These are phyloP conservation scores for Drosophila athabasca DNA, from an alignment of 1,140 invertebrate genomes.

Conservation along the genomic window DNA sequence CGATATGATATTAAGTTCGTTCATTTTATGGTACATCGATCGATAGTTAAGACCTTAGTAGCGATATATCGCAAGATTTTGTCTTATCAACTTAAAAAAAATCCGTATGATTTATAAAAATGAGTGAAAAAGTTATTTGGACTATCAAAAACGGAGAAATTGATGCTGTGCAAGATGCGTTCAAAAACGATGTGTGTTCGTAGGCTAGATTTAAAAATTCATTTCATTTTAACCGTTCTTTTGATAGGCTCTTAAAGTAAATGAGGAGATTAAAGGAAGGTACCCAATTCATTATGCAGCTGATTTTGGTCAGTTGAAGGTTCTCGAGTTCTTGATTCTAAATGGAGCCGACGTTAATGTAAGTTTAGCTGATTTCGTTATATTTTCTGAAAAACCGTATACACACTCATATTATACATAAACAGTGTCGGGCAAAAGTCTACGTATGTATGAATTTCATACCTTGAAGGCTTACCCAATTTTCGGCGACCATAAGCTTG, in stretches of 20 bases:
- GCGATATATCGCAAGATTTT: no score
- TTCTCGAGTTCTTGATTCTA: slow-evolving; percentile 93
- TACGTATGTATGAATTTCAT: slow-evolving; percentile 14
- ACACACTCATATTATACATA: not conserved
- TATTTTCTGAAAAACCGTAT: not conserved
- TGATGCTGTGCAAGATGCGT: slow-evolving; percentile 93
- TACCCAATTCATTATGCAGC: slow-evolving; percentile 95
- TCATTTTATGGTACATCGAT: no score
- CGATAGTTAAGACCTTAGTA: no score
- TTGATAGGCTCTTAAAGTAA: slow-evolving; percentile 88
- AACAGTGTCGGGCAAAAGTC: not conserved
- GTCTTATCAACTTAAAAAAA: no score
- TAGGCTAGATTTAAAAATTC: not conserved
- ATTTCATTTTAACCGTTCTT: slow-evolving; percentile 6
- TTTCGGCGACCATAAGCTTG: not conserved
- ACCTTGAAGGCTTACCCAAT: not conserved
- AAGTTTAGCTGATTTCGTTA: slow-evolving; percentile 66
- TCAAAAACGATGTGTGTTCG: slow-evolving; percentile 88
- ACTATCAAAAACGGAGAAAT: slow-evolving; percentile 97
- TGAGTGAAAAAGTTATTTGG: slow-evolving; percentile 75
- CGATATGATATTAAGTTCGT: no score
- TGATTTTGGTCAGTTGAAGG: slow-evolving; percentile 96
- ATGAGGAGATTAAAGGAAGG: slow-evolving; percentile 93
- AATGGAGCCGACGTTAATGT: slow-evolving; percentile 97
- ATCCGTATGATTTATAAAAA: slow-evolving; percentile 28